A percentile compares a stretch with the other conserved stretches of the same genome.
phyloP scores from a whole-genome alignment of 2,888 invertebrate genomes.

The Cheilosia vernalis region DNA sequence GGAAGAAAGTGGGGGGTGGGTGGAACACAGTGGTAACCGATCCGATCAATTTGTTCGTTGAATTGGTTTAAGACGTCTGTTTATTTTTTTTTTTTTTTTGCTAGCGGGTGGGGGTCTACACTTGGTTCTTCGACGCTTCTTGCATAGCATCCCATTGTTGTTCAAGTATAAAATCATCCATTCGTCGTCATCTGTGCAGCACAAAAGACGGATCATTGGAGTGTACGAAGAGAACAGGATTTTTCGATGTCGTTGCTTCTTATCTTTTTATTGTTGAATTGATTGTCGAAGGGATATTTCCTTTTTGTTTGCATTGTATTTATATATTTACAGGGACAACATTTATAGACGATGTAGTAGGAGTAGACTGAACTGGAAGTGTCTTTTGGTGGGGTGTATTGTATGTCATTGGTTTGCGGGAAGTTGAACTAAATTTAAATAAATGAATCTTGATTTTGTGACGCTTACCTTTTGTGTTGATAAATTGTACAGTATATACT shows the following conservation, averaged over 20 bases:
- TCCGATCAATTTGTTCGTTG: slow-evolving; percentile 59
- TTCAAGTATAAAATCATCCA: slow-evolving; percentile 61
- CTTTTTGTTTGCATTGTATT: slow-evolving; percentile 25
- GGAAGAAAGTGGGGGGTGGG: not conserved
- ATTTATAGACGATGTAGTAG: slow-evolving; percentile 8
- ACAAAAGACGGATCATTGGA: slow-evolving; percentile 58
- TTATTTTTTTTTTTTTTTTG: not conserved
- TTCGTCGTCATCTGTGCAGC: slow-evolving; percentile 56
- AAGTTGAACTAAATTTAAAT: not conserved
- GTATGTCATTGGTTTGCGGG: not conserved
- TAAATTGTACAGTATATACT: no score
- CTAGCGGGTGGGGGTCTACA: not conserved
- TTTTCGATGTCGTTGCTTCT: slow-evolving; percentile 35
- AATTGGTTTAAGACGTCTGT: slow-evolving; percentile 41
- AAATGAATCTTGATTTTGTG: not conserved
- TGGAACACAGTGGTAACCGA: slow-evolving; percentile 26
- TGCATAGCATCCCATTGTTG: slow-evolving; percentile 25
- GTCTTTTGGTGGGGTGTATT: not conserved
- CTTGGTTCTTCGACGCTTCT: slow-evolving; percentile 19
- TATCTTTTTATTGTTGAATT: slow-evolving; percentile 52
- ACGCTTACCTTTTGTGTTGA: no score
- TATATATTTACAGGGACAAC: not conserved
- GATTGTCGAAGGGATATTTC: slow-evolving; percentile 45
- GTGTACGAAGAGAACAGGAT: slow-evolving; percentile 35
- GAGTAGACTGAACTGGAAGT: slow-evolving; percentile 17